Percentiles rank a stretch among this genome's conserved stretches.
Conservation (phyloP, 2,888 invertebrate species). For the Leptinotarsa tumamoca region DNA sequence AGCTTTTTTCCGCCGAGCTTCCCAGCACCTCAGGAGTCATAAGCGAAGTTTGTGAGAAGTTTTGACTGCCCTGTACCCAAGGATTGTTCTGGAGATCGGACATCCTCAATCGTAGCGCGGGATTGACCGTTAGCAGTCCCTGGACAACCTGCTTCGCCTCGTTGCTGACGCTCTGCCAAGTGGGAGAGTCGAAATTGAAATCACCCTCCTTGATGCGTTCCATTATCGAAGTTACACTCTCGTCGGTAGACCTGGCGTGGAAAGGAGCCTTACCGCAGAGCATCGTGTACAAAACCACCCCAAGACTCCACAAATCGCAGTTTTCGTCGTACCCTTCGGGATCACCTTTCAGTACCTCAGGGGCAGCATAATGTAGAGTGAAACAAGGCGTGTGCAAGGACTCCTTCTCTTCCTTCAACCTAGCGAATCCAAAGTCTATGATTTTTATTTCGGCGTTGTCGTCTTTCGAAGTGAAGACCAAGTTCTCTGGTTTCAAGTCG, state of each 20-base stretch:
- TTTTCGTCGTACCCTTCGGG: constrained; percentile 86
- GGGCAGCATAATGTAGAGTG: constrained; percentile 94
- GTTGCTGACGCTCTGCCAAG: constrained; percentile 80
- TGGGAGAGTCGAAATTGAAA: constrained; percentile 78
- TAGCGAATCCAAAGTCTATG: constrained; percentile 96
- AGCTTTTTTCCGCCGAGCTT: constrained; percentile 64
- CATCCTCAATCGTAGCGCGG: constrained; percentile 77
- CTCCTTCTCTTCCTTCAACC: constrained; percentile 75
- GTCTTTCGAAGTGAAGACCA: constrained; percentile 75
- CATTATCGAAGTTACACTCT: constrained; percentile 82
- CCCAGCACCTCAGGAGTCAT: constrained; percentile 74
- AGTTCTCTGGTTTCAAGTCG: constrained; percentile 94
- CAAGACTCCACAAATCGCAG: constrained; percentile 96
- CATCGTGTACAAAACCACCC: constrained; percentile 83
- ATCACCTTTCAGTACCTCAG: constrained; percentile 82
- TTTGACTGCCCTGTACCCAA: constrained; percentile 72
- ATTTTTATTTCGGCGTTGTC: constrained; percentile 78
- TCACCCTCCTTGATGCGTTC: constrained; percentile 83
- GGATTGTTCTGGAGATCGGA: constrained; percentile 75
- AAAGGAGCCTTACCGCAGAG: constrained; percentile 91
- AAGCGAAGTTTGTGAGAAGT: constrained; percentile 69
- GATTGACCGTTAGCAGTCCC: constrained; percentile 84
- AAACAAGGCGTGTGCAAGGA: constrained; percentile 88
- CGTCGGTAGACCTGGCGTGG: constrained; percentile 74
- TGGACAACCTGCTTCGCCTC: constrained; percentile 82